These are phyloP conservation scores for Anagyrus pseudococci DNA, from an alignment of 2,888 invertebrate species.

Conservation along the genomic window DNA sequence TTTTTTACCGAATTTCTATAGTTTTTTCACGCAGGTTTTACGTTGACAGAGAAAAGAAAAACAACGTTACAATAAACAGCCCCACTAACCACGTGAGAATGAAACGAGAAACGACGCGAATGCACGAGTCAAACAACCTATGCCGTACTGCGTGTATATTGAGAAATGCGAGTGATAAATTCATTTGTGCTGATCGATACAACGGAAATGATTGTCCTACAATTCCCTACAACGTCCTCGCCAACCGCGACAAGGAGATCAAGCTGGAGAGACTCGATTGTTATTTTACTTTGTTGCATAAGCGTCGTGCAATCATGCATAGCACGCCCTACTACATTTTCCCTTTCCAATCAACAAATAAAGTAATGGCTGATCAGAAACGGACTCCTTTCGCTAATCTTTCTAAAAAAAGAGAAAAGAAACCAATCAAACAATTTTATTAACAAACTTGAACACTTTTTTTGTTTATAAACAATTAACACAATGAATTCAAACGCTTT, in stretches of 20 bases:
- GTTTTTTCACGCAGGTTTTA: too few relatives aligned
- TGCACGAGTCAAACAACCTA: too few relatives aligned
- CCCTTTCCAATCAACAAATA: constrained; percentile 30
- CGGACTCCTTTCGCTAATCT: constrained; percentile 21
- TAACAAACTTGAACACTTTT: too few relatives aligned
- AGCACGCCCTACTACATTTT: neutral
- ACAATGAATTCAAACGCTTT: constrained; percentile 2
- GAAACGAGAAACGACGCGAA: neutral
- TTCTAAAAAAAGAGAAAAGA: neutral
- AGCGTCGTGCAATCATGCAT: neutral
- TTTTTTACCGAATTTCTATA: too few relatives aligned
- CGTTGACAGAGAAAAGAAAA: too few relatives aligned
- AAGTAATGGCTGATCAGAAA: constrained; percentile 25
- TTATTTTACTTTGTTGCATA: constrained; percentile 2
- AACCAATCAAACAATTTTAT: neutral
- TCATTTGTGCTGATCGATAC: constrained; percentile 31
- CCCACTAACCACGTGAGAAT: too few relatives aligned
- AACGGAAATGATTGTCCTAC: constrained; percentile 40
- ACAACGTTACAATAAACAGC: too few relatives aligned
- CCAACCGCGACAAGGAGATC: constrained; percentile 21
- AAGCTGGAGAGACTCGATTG: constrained; percentile 35
- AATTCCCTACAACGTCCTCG: constrained; percentile 36
- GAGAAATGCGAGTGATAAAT: constrained; percentile 4
- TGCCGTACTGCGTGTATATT: neutral
- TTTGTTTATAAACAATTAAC: too few relatives aligned